Evolutionary conservation across 2,888 invertebrate species (phyloP), one percentile per base, ranked within the genome.

Genomic region (Philereme vetulata): DNA sequence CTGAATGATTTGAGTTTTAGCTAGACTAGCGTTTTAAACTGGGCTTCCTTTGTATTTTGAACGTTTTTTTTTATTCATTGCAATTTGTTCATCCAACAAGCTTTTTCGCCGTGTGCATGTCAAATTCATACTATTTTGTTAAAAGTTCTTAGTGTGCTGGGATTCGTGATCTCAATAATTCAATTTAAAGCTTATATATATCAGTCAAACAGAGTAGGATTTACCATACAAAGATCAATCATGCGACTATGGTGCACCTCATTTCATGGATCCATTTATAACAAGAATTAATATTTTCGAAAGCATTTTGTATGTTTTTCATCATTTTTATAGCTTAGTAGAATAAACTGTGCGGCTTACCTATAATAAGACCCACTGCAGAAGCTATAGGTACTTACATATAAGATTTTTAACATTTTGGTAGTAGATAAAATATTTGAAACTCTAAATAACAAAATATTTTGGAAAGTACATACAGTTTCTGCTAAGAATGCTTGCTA

Each of bases 51-150:
- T 60, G 60, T 53, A 40, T 55, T 64, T 64, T 65, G 44, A 48
- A 51, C 48, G 62, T 60, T 60, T 45, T 61, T 61, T 52, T 45
- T 50, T 9, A 40, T 8, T 51, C 36, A 34, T 52, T 51, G 10
- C 5, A 46, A 45, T 6, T 36, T 10, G 21, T 52, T 33, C 34
- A 48, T 53, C 44, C n/a, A 50, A 43, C 21, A 8, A 49, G 49
- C 44, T 49, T 36, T 49, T 11, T 49, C 47, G 56, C 60, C 64
- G 51, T 72, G 73, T 76, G 81, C 81, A 80, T 79, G 79, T 74
- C 69, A 70, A 68, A 64, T 61, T 66, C 64, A 72, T 72, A 45
- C 58, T 52, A 58, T 67, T 40, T 54, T 65, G 65, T 65, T 64
- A 51, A 54, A 21, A 21, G 52, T 66, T 58, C 34, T 32, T 11